Conservation (phyloP, 64 coral and sea anemone species). For the Acropora yongei region DNA sequence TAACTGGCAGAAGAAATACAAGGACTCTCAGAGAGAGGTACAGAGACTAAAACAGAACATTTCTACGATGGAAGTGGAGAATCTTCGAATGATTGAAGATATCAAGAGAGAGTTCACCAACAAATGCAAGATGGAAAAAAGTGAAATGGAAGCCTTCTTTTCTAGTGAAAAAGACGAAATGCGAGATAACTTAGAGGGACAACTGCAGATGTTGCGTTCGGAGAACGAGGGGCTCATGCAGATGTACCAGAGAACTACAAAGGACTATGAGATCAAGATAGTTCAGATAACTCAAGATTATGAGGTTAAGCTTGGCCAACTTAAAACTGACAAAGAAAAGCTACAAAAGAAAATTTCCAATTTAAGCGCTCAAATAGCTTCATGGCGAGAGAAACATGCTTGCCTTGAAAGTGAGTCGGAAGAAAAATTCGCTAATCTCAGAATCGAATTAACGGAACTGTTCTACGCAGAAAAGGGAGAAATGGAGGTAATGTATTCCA, state of each 20-base stretch:
- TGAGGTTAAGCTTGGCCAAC: conserved; percentile 38
- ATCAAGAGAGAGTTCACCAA: conserved; percentile 22
- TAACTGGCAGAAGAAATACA: conserved; percentile 62
- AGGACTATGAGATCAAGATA: conserved; percentile 69
- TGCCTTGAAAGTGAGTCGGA: conserved; percentile 30
- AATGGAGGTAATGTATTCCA: conserved; percentile 35
- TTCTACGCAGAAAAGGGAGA: conserved; percentile 43
- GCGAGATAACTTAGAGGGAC: conserved; percentile 50
- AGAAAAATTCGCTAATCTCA: conserved; percentile 35
- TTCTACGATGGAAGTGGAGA: conserved; percentile 22
- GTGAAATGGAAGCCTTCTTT: conserved; percentile 24
- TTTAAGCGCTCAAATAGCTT: not conserved
- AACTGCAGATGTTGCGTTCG: not conserved
- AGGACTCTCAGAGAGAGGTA: conserved; percentile 36
- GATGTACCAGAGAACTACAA: conserved; percentile 33
- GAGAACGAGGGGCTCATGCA: conserved; percentile 57
- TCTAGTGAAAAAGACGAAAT: conserved; percentile 45
- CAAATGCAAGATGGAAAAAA: conserved; percentile 55
- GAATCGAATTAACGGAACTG: conserved; percentile 35
- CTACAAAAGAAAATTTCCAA: conserved; percentile 28
- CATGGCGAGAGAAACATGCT: conserved; percentile 18
- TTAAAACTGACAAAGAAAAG: conserved; percentile 59
- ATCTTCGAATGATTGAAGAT: conserved; percentile 43
- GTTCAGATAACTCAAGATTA: conserved; percentile 59
- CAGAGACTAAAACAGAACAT: conserved; percentile 47